A percentile compares a stretch with the other conserved stretches of the same genome.
phyloP scores from a whole-genome alignment of 2,888 invertebrate species.

The Parelbella ahira region DNA sequence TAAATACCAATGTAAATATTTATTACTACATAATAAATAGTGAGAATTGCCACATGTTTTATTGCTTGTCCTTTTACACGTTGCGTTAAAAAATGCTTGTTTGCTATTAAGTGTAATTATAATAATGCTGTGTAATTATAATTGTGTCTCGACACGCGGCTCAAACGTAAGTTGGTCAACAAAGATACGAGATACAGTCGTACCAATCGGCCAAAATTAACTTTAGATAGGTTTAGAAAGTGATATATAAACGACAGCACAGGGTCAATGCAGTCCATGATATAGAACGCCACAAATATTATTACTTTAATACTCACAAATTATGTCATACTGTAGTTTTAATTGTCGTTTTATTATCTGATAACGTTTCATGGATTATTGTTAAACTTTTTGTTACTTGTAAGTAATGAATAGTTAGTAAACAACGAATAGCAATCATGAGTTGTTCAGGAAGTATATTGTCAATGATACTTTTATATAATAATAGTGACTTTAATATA shows the following conservation, averaged over 20 bases:
- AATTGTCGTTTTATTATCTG: too few relatives aligned
- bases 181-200: slow-evolving; percentile 17
- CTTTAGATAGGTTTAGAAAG: slow-evolving; percentile 20
- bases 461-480: too few relatives aligned
- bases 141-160: slow-evolving; percentile 36
- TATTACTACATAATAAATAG: slow-evolving; percentile 62
- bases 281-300: too few relatives aligned
- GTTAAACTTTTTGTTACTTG: too few relatives aligned
- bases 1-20: slow-evolving; percentile 60
- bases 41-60: slow-evolving; percentile 60
- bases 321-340: too few relatives aligned
- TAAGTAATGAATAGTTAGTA: too few relatives aligned
- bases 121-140: slow-evolving; percentile 35
- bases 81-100: neutral
- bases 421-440: too few relatives aligned
- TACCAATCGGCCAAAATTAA: slow-evolving; percentile 11
- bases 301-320: too few relatives aligned
- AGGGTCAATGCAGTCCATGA: slow-evolving; percentile 20
- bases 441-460: too few relatives aligned
- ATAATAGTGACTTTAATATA: too few relatives aligned
- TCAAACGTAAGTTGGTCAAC: slow-evolving; percentile 12
- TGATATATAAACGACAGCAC: slow-evolving; percentile 20
- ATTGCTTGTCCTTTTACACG: slow-evolving; percentile 44
- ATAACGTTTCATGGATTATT: too few relatives aligned
- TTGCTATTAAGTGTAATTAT: slow-evolving; percentile 1